Evolutionary conservation across 2,797 vertebrate species (phyloP).

Genomic region (Bovichtus variegatus): DNA sequence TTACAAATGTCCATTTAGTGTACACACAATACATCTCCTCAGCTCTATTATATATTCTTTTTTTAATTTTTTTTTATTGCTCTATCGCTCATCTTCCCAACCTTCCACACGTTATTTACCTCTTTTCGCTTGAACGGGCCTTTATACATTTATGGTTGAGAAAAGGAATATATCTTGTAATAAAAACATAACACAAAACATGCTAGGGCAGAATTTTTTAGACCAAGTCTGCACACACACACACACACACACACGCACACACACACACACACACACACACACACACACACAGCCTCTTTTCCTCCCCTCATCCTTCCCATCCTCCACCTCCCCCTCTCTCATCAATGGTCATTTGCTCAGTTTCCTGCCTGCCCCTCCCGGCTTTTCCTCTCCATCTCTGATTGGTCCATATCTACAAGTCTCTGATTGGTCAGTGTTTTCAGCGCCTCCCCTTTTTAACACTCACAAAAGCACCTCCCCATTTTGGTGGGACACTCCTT

Average conservation of each 20-base stretch:
- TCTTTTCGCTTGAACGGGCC: constrained; percentile 45
- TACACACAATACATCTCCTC: neutral
- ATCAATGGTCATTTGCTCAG: constrained; percentile 81
- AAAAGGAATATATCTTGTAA: constrained; percentile 48
- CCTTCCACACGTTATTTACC: constrained; percentile 20
- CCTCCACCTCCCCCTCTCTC: constrained; percentile 65
- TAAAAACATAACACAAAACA: constrained; percentile 49
- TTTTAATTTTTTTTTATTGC: constrained; percentile 27
- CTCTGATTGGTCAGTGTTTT: constrained; percentile 60
- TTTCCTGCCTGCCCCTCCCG: constrained; percentile 70
- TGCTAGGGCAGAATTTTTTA: constrained; percentile 37
- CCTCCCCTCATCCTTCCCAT: constrained; percentile 56
- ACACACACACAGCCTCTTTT: constrained; percentile 42
- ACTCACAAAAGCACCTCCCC: constrained; percentile 36
- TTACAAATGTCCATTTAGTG: neutral
- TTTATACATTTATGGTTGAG: constrained; percentile 29
- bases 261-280: constrained; percentile 18
- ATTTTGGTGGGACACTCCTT: constrained; percentile 38
- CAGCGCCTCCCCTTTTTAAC: constrained; percentile 30
- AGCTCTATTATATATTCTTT: constrained; percentile 9
- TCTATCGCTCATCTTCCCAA: constrained; percentile 29
- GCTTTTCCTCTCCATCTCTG: constrained; percentile 36
- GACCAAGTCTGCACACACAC: constrained; percentile 11
- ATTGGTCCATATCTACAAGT: constrained; percentile 59
- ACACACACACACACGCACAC: constrained; percentile 10